Evolutionary conservation across 2,888 invertebrate genomes (phyloP), one percentile per base, ranked within the genome.

Genomic region (Acanthosoma haemorrhoidale): DNA sequence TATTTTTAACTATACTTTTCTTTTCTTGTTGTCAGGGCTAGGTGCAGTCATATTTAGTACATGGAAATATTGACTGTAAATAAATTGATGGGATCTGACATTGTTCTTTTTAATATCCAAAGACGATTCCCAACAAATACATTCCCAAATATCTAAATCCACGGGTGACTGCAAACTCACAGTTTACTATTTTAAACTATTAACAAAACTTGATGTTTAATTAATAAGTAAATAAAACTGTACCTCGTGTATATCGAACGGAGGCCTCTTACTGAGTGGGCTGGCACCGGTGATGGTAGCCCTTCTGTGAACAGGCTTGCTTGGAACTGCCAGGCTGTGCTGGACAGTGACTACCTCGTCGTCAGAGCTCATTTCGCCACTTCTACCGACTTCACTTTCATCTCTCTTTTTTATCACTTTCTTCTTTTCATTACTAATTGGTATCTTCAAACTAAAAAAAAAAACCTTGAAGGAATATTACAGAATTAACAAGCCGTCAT

Each of bases 241-340:
- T 51, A 88, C 86, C 82, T 89, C 87, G 77, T 91, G 88, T 70
- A 89, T 84, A 76, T 86, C 83, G 75, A 86, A 83, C 72, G 85
- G 84, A 69, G 88, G 85, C 32, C 86, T 80, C 76, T 84, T 84
- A 74, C 84, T 83, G 13, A 84, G 84, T n/a, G 89, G 88, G 75
- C 87, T 87, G 70, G 87, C 90, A 15, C 96, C 94, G 76, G 94
- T 90, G 74, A 96, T 91, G 1, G 94, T 92, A 76, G 95, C 93
- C 16, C 96, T 84, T 11, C 95, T 85, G 78, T 91, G 91, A 38
- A 90, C 83, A 74, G 88, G 84, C 18, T 88, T 84, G 70, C 89
- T 84, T 8, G 92, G 92, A 34, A 75, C 74, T 4, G 73, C 76
- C 6, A 74, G 72, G 32, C 75, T 75, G 18, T 74, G 76, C 39